Percentiles rank a stretch among this genome's conserved stretches.
Conservation (phyloP, 2,888 invertebrate species). For the Pyralis farinalis region DNA sequence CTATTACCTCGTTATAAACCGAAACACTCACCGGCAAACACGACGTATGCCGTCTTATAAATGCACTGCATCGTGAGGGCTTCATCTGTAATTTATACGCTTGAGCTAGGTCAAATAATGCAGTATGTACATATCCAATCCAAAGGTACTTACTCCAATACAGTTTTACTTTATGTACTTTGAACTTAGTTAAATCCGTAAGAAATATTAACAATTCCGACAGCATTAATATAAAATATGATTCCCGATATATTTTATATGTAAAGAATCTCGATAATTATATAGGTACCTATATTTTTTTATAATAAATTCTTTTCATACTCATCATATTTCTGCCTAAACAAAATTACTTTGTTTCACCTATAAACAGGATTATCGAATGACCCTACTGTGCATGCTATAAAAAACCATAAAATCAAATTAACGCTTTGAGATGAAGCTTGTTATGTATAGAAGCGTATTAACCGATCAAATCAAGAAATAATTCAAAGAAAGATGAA, state of each 20-base stretch:
- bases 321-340: no score
- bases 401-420: slow-evolving; percentile 39
- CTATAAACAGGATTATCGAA: slow-evolving; percentile 27
- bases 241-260: no score
- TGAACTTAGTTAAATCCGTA: no score
- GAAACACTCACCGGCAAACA: slow-evolving; percentile 70
- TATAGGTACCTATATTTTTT: no score
- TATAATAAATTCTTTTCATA: no score
- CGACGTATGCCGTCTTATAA: slow-evolving; percentile 57
- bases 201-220: no score
- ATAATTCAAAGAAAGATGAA: slow-evolving; percentile 28
- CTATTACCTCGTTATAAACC: slow-evolving; percentile 25
- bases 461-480: slow-evolving; percentile 24
- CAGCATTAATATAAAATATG: no score
- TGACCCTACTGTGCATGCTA: slow-evolving; percentile 54
- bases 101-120: neutral
- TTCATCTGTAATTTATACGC: slow-evolving; percentile 59
- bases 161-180: no score
- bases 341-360: no score
- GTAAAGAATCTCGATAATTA: no score
- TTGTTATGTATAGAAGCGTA: slow-evolving; percentile 39
- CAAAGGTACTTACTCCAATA: no score
- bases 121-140: no score
- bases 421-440: slow-evolving; percentile 42
- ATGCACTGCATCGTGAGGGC: slow-evolving; percentile 69